phyloP scores from a whole-genome alignment of 2,888 invertebrate genomes.

The Athalia circularis region DNA sequence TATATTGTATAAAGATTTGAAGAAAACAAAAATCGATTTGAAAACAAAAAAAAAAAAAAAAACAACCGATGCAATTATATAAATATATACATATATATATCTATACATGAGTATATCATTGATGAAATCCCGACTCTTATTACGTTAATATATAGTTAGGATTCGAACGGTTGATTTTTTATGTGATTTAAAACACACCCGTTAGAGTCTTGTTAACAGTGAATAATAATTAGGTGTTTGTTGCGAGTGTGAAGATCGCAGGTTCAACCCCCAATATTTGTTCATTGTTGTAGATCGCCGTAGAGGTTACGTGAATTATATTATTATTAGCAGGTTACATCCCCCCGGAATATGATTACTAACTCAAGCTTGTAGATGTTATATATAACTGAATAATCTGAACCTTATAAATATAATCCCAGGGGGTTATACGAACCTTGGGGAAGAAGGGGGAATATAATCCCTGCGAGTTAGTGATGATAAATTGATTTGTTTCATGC shows the following conservation, averaged over 20 bases:
- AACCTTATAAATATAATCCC: neutral
- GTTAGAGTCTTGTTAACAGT: neutral
- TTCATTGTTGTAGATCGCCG: neutral
- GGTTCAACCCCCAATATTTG: conserved; percentile 27
- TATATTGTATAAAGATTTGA: conserved; percentile 11
- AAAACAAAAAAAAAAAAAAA: neutral
- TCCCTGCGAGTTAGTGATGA: conserved; percentile 38
- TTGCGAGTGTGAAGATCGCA: neutral
- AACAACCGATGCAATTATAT: conserved; percentile 26
- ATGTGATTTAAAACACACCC: neutral
- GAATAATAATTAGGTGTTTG: neutral
- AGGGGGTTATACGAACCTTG: neutral
- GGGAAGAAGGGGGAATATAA: neutral
- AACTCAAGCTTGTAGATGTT: conserved; percentile 1
- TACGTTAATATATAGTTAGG: neutral
- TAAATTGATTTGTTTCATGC: conserved; percentile 42
- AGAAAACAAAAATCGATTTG: neutral
- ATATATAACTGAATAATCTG: neutral
- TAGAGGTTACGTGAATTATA: neutral
- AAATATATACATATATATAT: conserved; percentile 35
- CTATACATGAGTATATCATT: conserved; percentile 1
- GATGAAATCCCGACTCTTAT: neutral
- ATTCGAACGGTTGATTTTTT: neutral
- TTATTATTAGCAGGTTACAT: neutral
- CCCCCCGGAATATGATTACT: conserved; percentile 15